These are phyloP conservation scores for Luscinia luscinia DNA, from an alignment of 2,797 vertebrate genomes.

Conservation along the genomic window DNA sequence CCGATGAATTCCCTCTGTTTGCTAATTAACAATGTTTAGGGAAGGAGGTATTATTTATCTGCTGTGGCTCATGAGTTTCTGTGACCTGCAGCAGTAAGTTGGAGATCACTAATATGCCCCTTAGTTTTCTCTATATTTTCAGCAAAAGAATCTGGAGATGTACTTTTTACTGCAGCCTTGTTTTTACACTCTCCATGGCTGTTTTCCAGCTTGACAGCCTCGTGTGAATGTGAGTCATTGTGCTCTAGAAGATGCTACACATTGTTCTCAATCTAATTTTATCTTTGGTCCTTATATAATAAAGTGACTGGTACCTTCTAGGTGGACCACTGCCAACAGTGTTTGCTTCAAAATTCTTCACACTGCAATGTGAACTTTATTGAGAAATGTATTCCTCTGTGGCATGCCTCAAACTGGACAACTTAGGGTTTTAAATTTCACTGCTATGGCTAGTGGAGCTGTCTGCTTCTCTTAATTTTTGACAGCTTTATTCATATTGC, in stretches of 20 bases:
- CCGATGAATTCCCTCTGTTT: background rate
- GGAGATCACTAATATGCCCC: background rate
- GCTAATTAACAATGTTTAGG: background rate
- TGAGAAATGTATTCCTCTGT: background rate
- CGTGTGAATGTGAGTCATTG: conserved; percentile 60
- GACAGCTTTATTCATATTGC: background rate
- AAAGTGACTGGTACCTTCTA: conserved; percentile 27
- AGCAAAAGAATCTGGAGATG: background rate
- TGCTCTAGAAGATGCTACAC: conserved; percentile 58
- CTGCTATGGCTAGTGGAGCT: background rate
- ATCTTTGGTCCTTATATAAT: conserved; percentile 57
- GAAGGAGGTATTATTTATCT: background rate
- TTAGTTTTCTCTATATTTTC: background rate
- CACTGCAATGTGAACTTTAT: background rate
- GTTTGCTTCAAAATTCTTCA: background rate
- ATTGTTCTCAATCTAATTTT: conserved; percentile 67
- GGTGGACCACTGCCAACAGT: conserved; percentile 24
- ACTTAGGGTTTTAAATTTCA: background rate
- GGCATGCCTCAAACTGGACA: background rate
- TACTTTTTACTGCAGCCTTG: conserved; percentile 34
- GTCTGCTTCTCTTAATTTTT: background rate
- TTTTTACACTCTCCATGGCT: conserved; percentile 2
- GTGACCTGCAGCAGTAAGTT: background rate
- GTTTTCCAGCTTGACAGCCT: conserved; percentile 45
- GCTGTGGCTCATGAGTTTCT: background rate